A percentile compares a stretch with the other conserved stretches of the same genome.
Conservation (phyloP, 2,113 vertebrate species). For the Taurulus bubalis region DNA sequence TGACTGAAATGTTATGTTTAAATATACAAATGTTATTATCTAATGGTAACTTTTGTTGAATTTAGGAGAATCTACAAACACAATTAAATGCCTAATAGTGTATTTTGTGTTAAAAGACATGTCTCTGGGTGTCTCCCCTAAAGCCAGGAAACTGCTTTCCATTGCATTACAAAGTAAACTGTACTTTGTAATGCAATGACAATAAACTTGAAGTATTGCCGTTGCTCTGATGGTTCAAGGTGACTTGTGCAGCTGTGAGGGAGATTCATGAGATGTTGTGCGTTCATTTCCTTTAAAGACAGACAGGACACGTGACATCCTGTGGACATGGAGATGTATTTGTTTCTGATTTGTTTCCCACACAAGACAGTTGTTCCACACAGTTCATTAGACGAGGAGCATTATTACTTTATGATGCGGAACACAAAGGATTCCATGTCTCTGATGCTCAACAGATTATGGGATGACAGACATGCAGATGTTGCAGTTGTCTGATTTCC, state of each 20-base stretch:
- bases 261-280: background rate
- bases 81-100: too few species aligned
- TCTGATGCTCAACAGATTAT: slow-evolving; percentile 2
- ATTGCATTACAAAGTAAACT: too few species aligned
- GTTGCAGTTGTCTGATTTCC: background rate
- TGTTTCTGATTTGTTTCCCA: background rate
- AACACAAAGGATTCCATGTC: background rate
- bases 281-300: background rate
- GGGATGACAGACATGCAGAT: slow-evolving; percentile 23
- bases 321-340: background rate
- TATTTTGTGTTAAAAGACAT: too few species aligned
- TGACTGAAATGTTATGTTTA: too few species aligned
- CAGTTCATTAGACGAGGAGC: background rate
- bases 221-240: background rate
- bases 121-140: too few species aligned
- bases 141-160: too few species aligned
- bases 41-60: too few species aligned
- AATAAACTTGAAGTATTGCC: background rate
- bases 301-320: background rate
- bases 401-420: background rate
- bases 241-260: background rate
- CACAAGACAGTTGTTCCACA: background rate
- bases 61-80: too few species aligned
- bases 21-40: too few species aligned
- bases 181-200: too few species aligned